Evolutionary conservation across 2,888 invertebrate genomes (phyloP).

Genomic region (Blomia tropicalis): DNA sequence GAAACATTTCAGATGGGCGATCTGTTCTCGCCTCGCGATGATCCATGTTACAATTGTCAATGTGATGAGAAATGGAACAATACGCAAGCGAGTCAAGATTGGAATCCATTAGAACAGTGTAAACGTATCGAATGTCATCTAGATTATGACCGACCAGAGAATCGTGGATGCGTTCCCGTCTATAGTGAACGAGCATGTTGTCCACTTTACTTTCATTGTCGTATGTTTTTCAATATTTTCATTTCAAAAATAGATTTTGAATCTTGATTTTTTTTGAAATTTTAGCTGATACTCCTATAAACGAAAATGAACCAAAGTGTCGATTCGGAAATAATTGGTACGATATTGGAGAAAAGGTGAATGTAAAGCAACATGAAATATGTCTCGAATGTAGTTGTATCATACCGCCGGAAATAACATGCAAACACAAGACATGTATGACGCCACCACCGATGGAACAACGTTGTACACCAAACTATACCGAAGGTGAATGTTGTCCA

Average conservation of each 20-base stretch:
- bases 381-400: conserved; percentile 3
- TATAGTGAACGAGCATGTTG: background rate
- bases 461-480: background rate
- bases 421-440: background rate
- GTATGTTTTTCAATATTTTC: background rate
- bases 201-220: conserved; percentile 4
- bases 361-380: conserved; percentile 8
- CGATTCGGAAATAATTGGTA: background rate
- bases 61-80: conserved; percentile 1
- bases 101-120: background rate
- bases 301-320: background rate
- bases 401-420: background rate
- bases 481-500: conserved; percentile 1
- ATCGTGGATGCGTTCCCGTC: background rate
- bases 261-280: too few relatives aligned
- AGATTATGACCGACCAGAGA: conserved; percentile 3
- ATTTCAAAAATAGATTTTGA: too few relatives aligned
- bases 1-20: background rate
- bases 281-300: background rate
- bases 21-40: background rate
- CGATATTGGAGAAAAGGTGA: background rate
- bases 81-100: background rate
- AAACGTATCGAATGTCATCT: background rate
- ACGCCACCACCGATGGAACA: background rate
- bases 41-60: conserved; percentile 2